These are phyloP conservation scores for Aquatica leii DNA, from an alignment of 2,888 invertebrate genomes.

Conservation along the genomic window DNA sequence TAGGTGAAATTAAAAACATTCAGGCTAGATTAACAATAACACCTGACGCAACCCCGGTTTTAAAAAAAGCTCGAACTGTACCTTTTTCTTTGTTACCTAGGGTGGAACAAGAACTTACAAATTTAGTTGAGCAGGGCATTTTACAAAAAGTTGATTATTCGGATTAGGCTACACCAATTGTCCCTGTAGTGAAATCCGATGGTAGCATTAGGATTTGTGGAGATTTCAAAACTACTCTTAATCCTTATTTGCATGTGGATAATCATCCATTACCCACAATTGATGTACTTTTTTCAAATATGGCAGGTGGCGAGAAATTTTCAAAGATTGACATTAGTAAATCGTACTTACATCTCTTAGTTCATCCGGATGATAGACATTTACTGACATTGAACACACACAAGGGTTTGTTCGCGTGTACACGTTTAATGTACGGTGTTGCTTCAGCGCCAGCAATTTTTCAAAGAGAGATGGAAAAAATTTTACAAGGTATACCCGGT, in stretches of 20 bases:
- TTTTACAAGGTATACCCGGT: too few relatives aligned
- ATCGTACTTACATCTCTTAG: too few relatives aligned
- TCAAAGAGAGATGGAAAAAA: too few relatives aligned
- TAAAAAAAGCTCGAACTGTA: too few relatives aligned
- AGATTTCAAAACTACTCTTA: neutral
- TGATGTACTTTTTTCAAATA: neutral
- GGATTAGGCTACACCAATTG: neutral
- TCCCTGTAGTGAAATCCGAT: neutral
- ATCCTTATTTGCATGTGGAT: neutral
- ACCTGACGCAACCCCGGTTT: neutral
- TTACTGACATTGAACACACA: too few relatives aligned
- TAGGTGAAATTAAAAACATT: neutral
- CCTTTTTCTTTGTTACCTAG: too few relatives aligned
- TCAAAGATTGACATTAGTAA: neutral
- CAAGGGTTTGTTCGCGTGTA: too few relatives aligned
- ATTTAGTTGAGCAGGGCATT: neutral
- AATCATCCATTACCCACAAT: constrained; percentile 1
- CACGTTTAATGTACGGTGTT: too few relatives aligned
- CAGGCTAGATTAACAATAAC: neutral
- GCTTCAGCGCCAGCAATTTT: too few relatives aligned
- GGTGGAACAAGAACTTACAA: neutral
- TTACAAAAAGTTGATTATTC: neutral
- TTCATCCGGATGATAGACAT: too few relatives aligned
- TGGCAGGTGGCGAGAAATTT: neutral
- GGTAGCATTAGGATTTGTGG: neutral